Evolutionary conservation across 2,888 invertebrate species (phyloP), one percentile per base, ranked within the genome.

Genomic region (Apamea anceps): DNA sequence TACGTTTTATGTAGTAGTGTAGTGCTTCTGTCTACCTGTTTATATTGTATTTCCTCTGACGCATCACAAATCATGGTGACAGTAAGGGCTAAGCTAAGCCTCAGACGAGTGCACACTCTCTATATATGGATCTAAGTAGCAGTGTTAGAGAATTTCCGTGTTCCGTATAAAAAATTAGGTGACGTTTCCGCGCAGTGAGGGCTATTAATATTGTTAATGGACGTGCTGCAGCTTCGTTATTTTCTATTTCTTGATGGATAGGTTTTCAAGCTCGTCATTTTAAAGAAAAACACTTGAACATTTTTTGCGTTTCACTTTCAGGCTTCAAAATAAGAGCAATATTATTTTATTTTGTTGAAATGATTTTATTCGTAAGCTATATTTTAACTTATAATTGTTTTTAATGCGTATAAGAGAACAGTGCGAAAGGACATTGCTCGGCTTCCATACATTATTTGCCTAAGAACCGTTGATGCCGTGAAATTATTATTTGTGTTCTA

Each of bases 61-160:
- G 32, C 73, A 72, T 78, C 82, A 88, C 88, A 87, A 87, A 88
- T 89, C 89, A 87, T 71, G 28, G 72, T 85, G 85, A 85, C 86
- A 77, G 82, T 80, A 79, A 82, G 87, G 85, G 87, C 85, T 85
- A 15, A 15, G 54, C 65, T 67, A 70, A 77, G 71, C 68, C 60
- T 21, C 70, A 51, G 67, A 71, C 37, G 76, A 78, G 65, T 72
- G 54, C 65, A 67, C 71, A 67, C 72, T 72, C 62, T 75, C 76
- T 77, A 10, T 79, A 77, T 65, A 87, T n/a, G 75, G 85, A 71
- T 13, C 42, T 87, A 87, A 85, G 72, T 82, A 80, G 78, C 37
- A 45, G 72, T 63, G 68, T 63, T 75, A 75, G 77, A 76, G 70
- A 82, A 83, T 87, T 80, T 85, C 87, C 87, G 85, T 71, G 83